Evolutionary conservation across 2,797 vertebrate genomes (phyloP), one percentile per base, ranked within the genome.

Genomic region (Gallinago stenura): DNA sequence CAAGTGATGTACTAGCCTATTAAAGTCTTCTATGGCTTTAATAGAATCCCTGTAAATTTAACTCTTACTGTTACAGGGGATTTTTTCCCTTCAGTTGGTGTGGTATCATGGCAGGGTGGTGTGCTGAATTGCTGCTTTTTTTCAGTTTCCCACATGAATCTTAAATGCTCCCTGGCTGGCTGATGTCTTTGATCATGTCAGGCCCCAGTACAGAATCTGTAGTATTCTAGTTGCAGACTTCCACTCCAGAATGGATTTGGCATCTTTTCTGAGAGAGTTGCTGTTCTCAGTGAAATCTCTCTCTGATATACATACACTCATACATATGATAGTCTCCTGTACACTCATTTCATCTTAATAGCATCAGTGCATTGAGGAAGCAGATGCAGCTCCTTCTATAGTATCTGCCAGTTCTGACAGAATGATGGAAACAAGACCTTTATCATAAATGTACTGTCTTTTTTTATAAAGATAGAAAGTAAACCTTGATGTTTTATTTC

Each of bases 401-500:
- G 9, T 73, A 50, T 77, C 65, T 83, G 24, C 13, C 57, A 56
- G 4, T 71, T 81, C 65, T 66, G 50, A 79, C 12, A 92, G 53
- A 87, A 71, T 84, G 53, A 76, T 50, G 45, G 57, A 78, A 84
- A 16, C 28, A 15, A 91, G 45, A 78, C 5, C 31, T 89, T 84
- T 58, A 30, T 83, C 31, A 41, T 66, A 77, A 92, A 86, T n/a
- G 10, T 70, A 31, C 20, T 41, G 13, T 58, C 45, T 57, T 71
- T 90, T 90, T 89, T 85, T 57, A 68, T 58, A 86, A 88, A 88
- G 56, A 68, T 58, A 80, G 56, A 83, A 90, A 90, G 20, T 82
- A 87, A 89, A 89, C 33, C 57, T 84, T 76, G 69, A 84, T 78
- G n/a, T 51, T 93, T 91, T 87, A 79, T 76, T 96, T 87, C 35